phyloP scores from a whole-genome alignment of 2,888 invertebrate species.

The Parelbella ahira region DNA sequence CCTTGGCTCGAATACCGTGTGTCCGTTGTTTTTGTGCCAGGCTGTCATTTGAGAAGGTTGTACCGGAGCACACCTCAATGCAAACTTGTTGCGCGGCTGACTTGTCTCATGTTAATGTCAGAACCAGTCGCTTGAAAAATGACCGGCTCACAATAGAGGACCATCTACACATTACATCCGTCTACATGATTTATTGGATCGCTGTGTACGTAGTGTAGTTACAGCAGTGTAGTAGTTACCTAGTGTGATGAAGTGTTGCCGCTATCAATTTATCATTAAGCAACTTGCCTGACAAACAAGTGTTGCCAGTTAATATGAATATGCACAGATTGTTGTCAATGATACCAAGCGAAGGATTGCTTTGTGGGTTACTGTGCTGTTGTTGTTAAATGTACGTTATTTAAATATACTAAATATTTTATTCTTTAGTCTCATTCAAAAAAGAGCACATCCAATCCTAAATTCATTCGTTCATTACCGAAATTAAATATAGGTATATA shows the following conservation, averaged over 20 bases:
- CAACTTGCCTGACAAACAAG: constrained; percentile 24
- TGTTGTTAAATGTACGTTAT: too few relatives aligned
- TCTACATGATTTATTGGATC: constrained; percentile 33
- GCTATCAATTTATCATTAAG: constrained; percentile 20
- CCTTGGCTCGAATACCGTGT: constrained; percentile 77
- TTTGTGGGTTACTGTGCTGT: too few relatives aligned
- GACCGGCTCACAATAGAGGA: constrained; percentile 31
- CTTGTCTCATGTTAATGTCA: constrained; percentile 36
- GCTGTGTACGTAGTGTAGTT: constrained; percentile 31
- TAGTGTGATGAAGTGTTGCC: constrained; percentile 15
- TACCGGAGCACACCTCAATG: constrained; percentile 66
- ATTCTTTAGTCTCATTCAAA: too few relatives aligned
- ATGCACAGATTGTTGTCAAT: too few relatives aligned
- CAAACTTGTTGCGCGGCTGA: constrained; percentile 58
- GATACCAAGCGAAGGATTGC: too few relatives aligned
- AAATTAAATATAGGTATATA: too few relatives aligned
- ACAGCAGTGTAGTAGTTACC: too few relatives aligned
- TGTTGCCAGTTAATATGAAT: constrained; percentile 24
- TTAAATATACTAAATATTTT: too few relatives aligned
- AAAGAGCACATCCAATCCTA: too few relatives aligned
- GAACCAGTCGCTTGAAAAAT: constrained; percentile 46
- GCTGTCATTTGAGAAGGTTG: constrained; percentile 79
- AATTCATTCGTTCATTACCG: too few relatives aligned
- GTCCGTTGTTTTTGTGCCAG: constrained; percentile 72
- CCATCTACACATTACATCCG: constrained; percentile 41